phyloP scores from a whole-genome alignment of 2,888 invertebrate genomes.

The Cyclophora punctaria region DNA sequence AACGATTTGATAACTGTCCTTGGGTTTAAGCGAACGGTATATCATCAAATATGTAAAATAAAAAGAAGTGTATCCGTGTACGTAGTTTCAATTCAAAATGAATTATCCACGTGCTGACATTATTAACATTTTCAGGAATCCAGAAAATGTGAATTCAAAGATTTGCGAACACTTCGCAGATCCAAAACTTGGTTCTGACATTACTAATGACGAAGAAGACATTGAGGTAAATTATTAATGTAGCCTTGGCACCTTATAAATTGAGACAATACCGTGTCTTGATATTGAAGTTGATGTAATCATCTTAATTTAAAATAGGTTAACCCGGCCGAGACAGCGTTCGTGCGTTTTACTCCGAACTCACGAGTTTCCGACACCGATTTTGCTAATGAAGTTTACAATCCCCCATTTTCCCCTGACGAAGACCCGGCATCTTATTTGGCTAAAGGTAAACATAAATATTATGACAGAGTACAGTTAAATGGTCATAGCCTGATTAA shows the following conservation, averaged over 20 bases:
- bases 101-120: too few species aligned
- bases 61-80: too few species aligned
- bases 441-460: slow-evolving; percentile 38
- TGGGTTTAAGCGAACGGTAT: too few species aligned
- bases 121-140: slow-evolving; percentile 33
- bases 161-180: slow-evolving; percentile 62
- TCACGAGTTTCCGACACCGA: slow-evolving; percentile 77
- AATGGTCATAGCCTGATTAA: too few species aligned
- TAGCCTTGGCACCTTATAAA: too few species aligned
- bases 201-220: slow-evolving; percentile 28
- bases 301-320: slow-evolving; percentile 33
- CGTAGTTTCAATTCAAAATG: too few species aligned
- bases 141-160: slow-evolving; percentile 50
- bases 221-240: slow-evolving; percentile 32
- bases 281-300: background rate
- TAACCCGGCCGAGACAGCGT: slow-evolving; percentile 83
- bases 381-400: slow-evolving; percentile 88
- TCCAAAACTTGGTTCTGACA: slow-evolving; percentile 43
- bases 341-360: slow-evolving; percentile 85
- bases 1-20: too few species aligned
- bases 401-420: slow-evolving; percentile 77
- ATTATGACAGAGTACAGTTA: too few species aligned
- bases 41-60: too few species aligned
- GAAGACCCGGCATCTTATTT: slow-evolving; percentile 51
- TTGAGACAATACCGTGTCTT: background rate